phyloP scores from a whole-genome alignment of 1,140 invertebrate species.

The Lepidurus arcticus region DNA sequence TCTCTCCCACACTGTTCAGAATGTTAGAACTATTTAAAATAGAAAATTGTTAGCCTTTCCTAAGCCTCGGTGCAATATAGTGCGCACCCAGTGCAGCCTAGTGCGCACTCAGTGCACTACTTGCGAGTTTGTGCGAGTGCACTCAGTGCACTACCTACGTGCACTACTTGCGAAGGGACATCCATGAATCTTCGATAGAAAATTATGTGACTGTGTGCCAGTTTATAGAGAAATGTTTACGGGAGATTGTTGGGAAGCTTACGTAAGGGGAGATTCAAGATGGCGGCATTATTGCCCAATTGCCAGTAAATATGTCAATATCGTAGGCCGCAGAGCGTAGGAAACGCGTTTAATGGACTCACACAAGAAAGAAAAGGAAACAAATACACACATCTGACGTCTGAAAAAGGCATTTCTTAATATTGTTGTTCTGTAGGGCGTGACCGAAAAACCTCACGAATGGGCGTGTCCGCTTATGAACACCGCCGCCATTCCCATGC shows the following conservation, averaged over 20 bases:
- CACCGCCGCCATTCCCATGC: slow-evolving; percentile 28
- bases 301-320: neutral
- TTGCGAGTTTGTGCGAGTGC: no score
- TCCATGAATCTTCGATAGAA: no score
- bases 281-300: neutral
- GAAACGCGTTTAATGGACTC: neutral
- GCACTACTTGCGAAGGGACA: no score
- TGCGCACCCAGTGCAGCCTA: no score
- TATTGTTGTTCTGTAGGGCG: neutral
- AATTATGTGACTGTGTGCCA: no score
- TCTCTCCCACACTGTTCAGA: no score
- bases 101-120: no score
- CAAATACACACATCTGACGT: neutral
- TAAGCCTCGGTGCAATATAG: no score
- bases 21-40: no score
- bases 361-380: neutral
- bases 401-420: neutral
- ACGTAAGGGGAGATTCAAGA: neutral
- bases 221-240: no score
- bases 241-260: neutral
- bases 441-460: slow-evolving; percentile 24
- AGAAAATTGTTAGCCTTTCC: no score
- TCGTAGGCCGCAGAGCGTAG: neutral
- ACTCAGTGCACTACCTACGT: no score
- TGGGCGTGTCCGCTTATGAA: slow-evolving; percentile 31